Evolutionary conservation across 2,797 vertebrate genomes (phyloP).

Genomic region (Delichon dasypus): DNA sequence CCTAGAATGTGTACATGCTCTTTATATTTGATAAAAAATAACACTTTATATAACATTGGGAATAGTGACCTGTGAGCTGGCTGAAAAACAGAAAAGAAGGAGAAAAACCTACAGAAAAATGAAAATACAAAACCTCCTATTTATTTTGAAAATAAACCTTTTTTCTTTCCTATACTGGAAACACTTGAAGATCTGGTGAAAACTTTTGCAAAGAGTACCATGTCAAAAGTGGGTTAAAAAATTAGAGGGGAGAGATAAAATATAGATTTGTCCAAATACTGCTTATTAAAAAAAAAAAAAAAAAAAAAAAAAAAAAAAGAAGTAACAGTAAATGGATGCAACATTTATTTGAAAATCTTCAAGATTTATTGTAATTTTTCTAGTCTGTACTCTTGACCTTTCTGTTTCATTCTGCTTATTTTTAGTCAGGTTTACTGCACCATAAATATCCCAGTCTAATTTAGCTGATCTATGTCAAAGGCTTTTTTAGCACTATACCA

Average conservation of each 20-base stretch:
- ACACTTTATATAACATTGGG: not conserved
- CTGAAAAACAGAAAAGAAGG: not conserved
- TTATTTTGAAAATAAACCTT: not conserved
- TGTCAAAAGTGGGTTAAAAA: not conserved
- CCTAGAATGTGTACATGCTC: not conserved
- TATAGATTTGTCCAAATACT: not conserved
- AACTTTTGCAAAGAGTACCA: not conserved
- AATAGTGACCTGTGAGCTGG: not conserved
- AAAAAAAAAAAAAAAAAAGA: too few species aligned
- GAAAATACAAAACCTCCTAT: accelerated
- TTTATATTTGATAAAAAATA: not conserved
- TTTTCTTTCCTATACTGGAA: not conserved
- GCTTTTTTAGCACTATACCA: not conserved
- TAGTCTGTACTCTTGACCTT: not conserved
- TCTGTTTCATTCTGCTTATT: not conserved
- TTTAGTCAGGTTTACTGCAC: not conserved
- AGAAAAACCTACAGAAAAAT: accelerated
- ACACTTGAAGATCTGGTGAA: not conserved
- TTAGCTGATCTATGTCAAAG: not conserved
- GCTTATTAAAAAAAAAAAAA: too few species aligned
- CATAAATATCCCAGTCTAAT: not conserved
- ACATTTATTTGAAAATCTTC: not conserved
- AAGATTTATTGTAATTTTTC: not conserved
- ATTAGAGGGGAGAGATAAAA: not conserved
- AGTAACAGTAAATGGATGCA: not conserved